These are phyloP conservation scores for Dicrostonyx torquatus DNA, from an alignment of 2,797 vertebrate species.

Conservation along the genomic window DNA sequence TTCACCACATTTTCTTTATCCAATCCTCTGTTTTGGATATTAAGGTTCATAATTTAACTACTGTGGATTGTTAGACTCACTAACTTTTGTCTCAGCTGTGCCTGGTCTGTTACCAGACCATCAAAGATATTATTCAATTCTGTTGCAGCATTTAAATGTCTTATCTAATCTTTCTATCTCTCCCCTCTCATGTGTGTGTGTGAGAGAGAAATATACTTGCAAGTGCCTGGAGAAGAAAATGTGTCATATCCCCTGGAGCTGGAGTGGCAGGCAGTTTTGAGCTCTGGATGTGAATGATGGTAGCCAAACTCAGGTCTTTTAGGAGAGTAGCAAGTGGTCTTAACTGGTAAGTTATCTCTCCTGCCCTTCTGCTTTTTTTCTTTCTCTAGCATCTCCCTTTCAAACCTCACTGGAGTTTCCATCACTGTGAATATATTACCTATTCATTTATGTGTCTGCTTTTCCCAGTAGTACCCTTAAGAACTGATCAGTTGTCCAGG, in stretches of 20 bases:
- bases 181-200: not conserved
- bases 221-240: not conserved
- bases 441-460: not conserved
- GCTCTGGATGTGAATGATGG: not conserved
- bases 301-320: not conserved
- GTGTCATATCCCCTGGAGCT: not conserved
- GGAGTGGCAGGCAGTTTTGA: not conserved
- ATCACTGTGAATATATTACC: not conserved
- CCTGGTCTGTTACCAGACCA: not conserved
- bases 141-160: not conserved
- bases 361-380: not conserved
- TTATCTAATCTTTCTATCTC: not conserved
- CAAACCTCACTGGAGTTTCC: not conserved
- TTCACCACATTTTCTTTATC: not conserved
- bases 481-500: not conserved
- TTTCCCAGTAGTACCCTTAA: not conserved
- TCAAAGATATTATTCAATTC: constrained; percentile 18
- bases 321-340: not conserved
- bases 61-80: not conserved
- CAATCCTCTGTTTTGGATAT: not conserved
- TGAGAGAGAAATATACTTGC: not conserved
- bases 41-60: not conserved
- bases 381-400: not conserved
- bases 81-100: not conserved
- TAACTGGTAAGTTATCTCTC: not conserved